These are phyloP conservation scores for Rhingia rostrata DNA, from an alignment of 2,888 invertebrate species.

Conservation along the genomic window DNA sequence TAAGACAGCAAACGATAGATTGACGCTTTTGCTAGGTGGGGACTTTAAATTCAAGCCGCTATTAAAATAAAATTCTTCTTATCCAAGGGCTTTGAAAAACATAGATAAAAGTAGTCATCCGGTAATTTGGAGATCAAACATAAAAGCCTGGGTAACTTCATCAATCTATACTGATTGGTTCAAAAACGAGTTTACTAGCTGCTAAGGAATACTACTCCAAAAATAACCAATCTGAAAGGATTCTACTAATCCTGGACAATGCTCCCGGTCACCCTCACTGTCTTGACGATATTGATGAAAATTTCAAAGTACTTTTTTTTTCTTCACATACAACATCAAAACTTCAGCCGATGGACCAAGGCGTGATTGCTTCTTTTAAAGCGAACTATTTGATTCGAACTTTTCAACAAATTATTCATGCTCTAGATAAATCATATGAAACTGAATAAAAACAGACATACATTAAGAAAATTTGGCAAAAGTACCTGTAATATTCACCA, in stretches of 20 bases:
- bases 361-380: slow-evolving; percentile 18
- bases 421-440: neutral
- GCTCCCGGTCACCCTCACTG: slow-evolving; percentile 9
- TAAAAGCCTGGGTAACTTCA: slow-evolving; percentile 72
- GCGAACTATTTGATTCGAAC: slow-evolving; percentile 10
- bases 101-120: slow-evolving; percentile 75
- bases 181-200: slow-evolving; percentile 68
- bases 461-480: slow-evolving; percentile 22
- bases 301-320: slow-evolving; percentile 6
- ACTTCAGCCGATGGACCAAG: slow-evolving; percentile 10
- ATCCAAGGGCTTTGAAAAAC: slow-evolving; percentile 76
- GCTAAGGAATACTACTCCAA: slow-evolving; percentile 21
- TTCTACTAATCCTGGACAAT: slow-evolving; percentile 18
- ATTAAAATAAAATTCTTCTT: slow-evolving; percentile 76
- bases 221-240: slow-evolving; percentile 11
- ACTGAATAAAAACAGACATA: slow-evolving; percentile 4
- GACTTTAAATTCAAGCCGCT: slow-evolving; percentile 75
- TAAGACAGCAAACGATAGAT: slow-evolving; percentile 5
- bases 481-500: slow-evolving; percentile 18
- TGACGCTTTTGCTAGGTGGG: slow-evolving; percentile 9
- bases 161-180: slow-evolving; percentile 68
- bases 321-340: neutral
- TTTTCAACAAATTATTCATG: slow-evolving; percentile 11
- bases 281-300: slow-evolving; percentile 14
- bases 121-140: slow-evolving; percentile 77